phyloP scores from a whole-genome alignment of 2,113 vertebrate species.

The Stomatorhinus ivindoensis region DNA sequence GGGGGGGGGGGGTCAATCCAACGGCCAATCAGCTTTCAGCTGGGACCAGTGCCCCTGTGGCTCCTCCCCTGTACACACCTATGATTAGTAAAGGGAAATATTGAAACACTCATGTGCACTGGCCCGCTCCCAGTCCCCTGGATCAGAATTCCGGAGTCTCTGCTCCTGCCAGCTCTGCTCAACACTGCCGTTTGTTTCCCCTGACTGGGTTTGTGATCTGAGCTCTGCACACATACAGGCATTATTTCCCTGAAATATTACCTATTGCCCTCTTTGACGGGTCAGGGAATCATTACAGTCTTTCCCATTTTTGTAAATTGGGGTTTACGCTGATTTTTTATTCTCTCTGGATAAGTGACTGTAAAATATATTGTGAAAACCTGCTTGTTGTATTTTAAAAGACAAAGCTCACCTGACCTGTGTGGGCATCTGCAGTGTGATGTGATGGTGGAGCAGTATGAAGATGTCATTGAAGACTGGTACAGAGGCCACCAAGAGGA shows the following conservation, averaged over 20 bases:
- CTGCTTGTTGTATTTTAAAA: background rate
- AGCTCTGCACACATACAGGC: background rate
- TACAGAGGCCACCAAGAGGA: slow-evolving; percentile 84
- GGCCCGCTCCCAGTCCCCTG: background rate
- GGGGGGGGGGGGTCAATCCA: background rate
- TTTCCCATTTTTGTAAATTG: background rate
- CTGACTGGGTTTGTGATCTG: background rate
- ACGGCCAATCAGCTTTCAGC: background rate
- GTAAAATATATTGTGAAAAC: background rate
- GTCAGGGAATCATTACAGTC: background rate
- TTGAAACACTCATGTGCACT: background rate
- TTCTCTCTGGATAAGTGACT: background rate
- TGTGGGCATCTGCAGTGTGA: slow-evolving; percentile 68
- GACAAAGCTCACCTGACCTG: background rate
- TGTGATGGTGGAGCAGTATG: slow-evolving; percentile 82
- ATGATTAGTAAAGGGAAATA: background rate
- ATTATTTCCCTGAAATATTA: background rate
- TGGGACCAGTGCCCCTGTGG: background rate
- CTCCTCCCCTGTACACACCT: background rate
- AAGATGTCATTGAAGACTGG: slow-evolving; percentile 96
- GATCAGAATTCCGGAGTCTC: background rate
- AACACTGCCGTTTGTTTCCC: background rate
- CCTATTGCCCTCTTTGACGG: background rate
- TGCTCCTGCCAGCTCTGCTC: background rate
- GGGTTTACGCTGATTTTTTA: background rate